phyloP scores from a whole-genome alignment of 1,140 invertebrate genomes.

The Tetraneura akinire region DNA sequence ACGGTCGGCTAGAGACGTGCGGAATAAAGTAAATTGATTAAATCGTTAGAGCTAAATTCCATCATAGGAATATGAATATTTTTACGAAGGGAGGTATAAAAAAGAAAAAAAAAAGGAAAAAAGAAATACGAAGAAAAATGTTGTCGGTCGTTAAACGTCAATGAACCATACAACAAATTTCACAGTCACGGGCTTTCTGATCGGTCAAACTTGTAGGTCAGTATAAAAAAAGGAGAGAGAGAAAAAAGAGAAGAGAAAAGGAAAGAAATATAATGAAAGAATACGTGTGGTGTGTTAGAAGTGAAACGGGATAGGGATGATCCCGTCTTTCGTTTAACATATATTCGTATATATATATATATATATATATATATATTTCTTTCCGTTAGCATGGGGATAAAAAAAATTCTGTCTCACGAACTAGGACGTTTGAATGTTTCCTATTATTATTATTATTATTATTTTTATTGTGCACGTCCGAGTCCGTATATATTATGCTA shows the following conservation, averaged over 20 bases:
- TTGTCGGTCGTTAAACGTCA: background rate
- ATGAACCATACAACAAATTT: background rate
- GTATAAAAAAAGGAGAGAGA: background rate
- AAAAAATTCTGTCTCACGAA: background rate
- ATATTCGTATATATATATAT: too few species aligned
- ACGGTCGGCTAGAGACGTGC: background rate
- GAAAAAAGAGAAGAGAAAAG: too few species aligned
- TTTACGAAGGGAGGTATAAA: background rate
- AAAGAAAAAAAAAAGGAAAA: too few species aligned
- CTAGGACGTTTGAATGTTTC: conserved; percentile 6
- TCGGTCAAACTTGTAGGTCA: conserved; percentile 18
- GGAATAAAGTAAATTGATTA: background rate
- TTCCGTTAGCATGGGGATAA: conserved; percentile 10
- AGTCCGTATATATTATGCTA: conserved; percentile 8
- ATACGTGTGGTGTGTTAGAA: background rate
- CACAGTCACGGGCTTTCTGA: background rate
- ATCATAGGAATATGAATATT: background rate
- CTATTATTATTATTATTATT: background rate
- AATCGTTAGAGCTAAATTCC: conserved; percentile 1
- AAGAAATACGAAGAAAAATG: background rate
- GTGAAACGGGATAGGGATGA: background rate
- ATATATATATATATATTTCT: too few species aligned
- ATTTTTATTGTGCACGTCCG: background rate
- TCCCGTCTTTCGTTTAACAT: background rate
- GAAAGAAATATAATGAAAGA: too few species aligned